Base-by-base conservation (phyloP, 1,140 invertebrate species). In the Drosophila albomicans region DNA sequence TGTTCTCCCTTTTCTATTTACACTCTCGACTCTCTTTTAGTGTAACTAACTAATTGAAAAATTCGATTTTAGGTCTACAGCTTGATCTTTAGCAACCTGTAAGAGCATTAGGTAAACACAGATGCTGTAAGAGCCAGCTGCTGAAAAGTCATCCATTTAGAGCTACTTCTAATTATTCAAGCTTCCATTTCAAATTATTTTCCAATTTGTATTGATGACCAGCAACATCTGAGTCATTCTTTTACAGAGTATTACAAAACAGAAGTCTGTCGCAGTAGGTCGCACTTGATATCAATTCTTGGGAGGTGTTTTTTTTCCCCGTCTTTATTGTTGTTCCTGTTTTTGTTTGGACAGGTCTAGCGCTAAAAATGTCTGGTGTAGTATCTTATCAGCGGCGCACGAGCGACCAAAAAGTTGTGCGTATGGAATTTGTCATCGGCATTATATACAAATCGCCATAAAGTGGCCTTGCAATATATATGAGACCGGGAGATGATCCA, bases 51-150 rank as follows among this genome's bases (percentile, higher is more conserved):
- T 67, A 52, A 49, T 64, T 54, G 58, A 38, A 58, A 4, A 54
- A 5, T 20, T 8, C 5, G n/a, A 61, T 28, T 81, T 63, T 69
- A 25, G 75, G 86, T 81, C 78, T 81, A 75, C 71, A 66, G 59
- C 82, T 86, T 25, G 46, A 49, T 38, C 16, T 28, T 20, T 13
- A 3, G 15, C 6, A 25, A 25, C 5, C 46, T 49, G 15, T 49
- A 49, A 49, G 46, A 49, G 46, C 10, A 32, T 32, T 32, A 48
- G 15, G 20, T 4, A 25, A 25, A 25, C 20, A 4, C 20, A 10
- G 41, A 43, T 25, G 20, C 20, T 25, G 41, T 43, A 30, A n/a
- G 3, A 5, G n/a, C 2, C 35, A 38, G 5, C 11, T 43, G 15
- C 2, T 32, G 5, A 32, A 32, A 32, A 32, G 30, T 32, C 30